Conservation (phyloP, 2,797 vertebrate genomes). For the Takifugu ocellatus region DNA sequence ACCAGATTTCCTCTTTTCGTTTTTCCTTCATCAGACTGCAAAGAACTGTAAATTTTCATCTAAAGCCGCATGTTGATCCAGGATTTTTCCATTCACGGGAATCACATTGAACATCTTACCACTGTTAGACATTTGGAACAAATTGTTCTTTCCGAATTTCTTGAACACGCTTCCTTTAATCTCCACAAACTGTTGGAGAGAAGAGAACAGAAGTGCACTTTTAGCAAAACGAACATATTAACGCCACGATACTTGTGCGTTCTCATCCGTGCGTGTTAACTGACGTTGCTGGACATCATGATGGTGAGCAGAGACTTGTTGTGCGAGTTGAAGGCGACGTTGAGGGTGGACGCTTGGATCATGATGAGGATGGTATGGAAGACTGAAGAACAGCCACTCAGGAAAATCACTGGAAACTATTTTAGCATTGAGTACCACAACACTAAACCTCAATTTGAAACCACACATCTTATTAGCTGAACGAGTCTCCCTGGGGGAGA, state of each 20-base stretch:
- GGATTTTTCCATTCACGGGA: too few species aligned
- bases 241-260: not conserved
- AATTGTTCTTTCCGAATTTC: conserved; percentile 98
- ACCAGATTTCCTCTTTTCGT: not conserved
- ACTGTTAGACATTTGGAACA: conserved; percentile 99
- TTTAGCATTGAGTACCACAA: not conserved
- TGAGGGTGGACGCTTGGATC: conserved; percentile 96
- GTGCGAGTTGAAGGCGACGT: conserved; percentile 97
- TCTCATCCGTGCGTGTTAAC: conserved; percentile 48
- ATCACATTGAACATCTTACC: conserved; percentile 73
- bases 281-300: conserved; percentile 99
- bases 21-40: not conserved
- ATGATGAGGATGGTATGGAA: conserved; percentile 95
- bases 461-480: not conserved
- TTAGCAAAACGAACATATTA: not conserved
- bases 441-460: not conserved
- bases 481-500: not conserved
- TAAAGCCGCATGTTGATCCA: too few species aligned
- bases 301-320: conserved; percentile 98
- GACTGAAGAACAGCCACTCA: conserved; percentile 77
- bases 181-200: conserved; percentile 87
- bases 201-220: not conserved
- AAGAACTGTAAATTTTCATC: too few species aligned
- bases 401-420: conserved; percentile 46
- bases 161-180: conserved; percentile 99